A percentile compares a stretch with the other conserved stretches of the same genome.
phyloP scores from a whole-genome alignment of 2,113 vertebrate species.

The Serinus canaria region DNA sequence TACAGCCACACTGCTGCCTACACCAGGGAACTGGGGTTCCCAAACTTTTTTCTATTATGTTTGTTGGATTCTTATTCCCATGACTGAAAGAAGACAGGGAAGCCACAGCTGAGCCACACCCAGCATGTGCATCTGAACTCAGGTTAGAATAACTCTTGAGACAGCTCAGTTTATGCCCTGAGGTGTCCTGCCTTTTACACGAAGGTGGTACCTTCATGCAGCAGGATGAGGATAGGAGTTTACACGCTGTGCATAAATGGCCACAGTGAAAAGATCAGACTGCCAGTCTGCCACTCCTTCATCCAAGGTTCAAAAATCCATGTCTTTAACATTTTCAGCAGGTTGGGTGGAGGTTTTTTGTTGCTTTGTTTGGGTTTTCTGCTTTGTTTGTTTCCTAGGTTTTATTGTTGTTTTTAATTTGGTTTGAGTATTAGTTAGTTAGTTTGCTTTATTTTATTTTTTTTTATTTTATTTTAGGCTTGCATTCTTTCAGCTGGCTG shows the following conservation, averaged over 20 bases:
- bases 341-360: not conserved
- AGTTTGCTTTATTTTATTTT: not conserved
- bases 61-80: not conserved
- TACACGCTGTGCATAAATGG: not conserved
- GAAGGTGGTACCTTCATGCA: not conserved
- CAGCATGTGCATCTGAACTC: not conserved
- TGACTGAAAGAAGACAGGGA: not conserved
- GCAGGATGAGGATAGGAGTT: not conserved
- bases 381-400: not conserved
- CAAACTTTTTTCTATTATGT: not conserved
- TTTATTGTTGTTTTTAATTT: not conserved
- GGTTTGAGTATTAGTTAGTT: not conserved
- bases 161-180: not conserved
- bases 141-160: not conserved
- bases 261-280: not conserved
- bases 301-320: not conserved
- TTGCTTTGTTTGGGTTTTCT: not conserved
- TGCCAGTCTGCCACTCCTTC: not conserved
- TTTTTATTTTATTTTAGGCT: not conserved
- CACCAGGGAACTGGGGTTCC: not conserved
- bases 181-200: not conserved
- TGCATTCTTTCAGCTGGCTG: not conserved
- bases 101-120: not conserved
- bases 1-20: not conserved
- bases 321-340: not conserved